A percentile compares a stretch with the other conserved stretches of the same genome.
These are phyloP conservation scores for Tetragnatha montana DNA, from an alignment of 2,888 invertebrate genomes.

Conservation along the genomic window DNA sequence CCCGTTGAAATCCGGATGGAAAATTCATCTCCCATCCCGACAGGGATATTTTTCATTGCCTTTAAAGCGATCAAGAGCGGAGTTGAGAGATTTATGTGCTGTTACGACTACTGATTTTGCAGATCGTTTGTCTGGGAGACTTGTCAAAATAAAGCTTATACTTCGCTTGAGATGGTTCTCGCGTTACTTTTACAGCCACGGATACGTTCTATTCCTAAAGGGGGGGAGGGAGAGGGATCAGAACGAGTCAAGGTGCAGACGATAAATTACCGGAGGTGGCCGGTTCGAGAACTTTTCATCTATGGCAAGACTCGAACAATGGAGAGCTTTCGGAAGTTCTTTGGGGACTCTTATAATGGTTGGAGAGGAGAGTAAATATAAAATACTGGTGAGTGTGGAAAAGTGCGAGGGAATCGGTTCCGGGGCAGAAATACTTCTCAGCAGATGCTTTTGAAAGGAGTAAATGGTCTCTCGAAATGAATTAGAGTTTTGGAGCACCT, in stretches of 20 bases:
- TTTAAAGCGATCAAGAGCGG: slow-evolving; percentile 22
- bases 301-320: background rate
- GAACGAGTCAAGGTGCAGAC: background rate
- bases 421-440: too few species aligned
- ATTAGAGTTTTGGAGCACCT: too few species aligned
- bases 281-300: background rate
- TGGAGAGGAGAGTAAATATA: too few species aligned
- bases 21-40: slow-evolving; percentile 20
- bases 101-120: slow-evolving; percentile 15
- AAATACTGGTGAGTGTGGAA: too few species aligned
- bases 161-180: slow-evolving; percentile 11
- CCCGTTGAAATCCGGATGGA: slow-evolving; percentile 19
- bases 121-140: slow-evolving; percentile 24
- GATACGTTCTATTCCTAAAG: background rate
- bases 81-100: slow-evolving; percentile 38
- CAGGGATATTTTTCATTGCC: slow-evolving; percentile 24
- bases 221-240: background rate
- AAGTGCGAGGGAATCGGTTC: too few species aligned
- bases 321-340: background rate
- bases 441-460: too few species aligned
- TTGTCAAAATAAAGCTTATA: slow-evolving; percentile 27
- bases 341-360: too few species aligned
- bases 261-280: slow-evolving; percentile 18
- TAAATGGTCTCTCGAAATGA: too few species aligned
- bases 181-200: background rate